These are phyloP conservation scores for Rhopalosiphum maidis DNA, from an alignment of 1,140 invertebrate species.

Conservation along the genomic window DNA sequence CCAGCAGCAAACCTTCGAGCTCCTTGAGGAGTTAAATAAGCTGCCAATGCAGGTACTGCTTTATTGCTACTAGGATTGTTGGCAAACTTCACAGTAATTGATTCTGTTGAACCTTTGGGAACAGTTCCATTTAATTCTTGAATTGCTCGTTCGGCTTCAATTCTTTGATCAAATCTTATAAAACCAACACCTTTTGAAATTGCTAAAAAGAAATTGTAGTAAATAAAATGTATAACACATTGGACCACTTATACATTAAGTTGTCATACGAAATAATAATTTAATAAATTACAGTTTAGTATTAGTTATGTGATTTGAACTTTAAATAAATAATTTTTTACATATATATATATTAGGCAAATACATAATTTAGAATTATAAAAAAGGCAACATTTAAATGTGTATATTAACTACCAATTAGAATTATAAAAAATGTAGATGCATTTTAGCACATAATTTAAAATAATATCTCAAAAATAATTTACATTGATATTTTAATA, in stretches of 20 bases:
- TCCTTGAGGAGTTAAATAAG: conserved; percentile 88
- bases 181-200: conserved; percentile 99
- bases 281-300: neutral
- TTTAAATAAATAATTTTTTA: neutral
- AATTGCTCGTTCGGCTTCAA: conserved; percentile 96
- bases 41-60: conserved; percentile 87
- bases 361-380: neutral
- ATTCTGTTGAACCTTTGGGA: conserved; percentile 93
- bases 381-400: neutral
- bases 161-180: conserved; percentile 96
- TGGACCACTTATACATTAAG: conserved; percentile 29
- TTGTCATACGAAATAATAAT: neutral
- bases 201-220: conserved; percentile 68
- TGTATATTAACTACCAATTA: neutral
- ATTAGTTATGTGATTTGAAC: neutral
- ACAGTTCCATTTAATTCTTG: conserved; percentile 97
- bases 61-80: conserved; percentile 98
- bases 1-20: conserved; percentile 86
- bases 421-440: no score
- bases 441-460: neutral
- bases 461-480: neutral
- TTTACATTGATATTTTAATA: neutral
- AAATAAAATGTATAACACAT: conserved; percentile 42
- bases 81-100: conserved; percentile 99
- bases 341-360: neutral